A percentile compares a stretch with the other conserved stretches of the same genome.
These are phyloP conservation scores for Lanistes nyassanus DNA, from an alignment of 1,140 invertebrate genomes.

Conservation along the genomic window DNA sequence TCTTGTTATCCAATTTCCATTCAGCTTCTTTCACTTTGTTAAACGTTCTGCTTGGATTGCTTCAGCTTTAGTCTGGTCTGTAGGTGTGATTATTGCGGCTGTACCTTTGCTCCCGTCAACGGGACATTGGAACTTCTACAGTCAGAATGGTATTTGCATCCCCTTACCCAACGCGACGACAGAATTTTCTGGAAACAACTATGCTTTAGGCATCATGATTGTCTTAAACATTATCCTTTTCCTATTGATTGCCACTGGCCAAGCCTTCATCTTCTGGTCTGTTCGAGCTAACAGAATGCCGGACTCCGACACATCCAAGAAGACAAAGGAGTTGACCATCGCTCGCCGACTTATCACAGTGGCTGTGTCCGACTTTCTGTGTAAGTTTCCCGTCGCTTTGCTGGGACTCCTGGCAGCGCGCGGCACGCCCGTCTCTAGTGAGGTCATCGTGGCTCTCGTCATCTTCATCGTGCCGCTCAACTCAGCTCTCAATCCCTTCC, in stretches of 20 bases:
- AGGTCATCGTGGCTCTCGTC: no score
- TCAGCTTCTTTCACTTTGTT: slow-evolving; percentile 26
- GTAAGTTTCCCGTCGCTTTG: no score
- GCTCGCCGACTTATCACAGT: no score
- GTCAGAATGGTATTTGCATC: slow-evolving; percentile 33
- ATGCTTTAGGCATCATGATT: slow-evolving; percentile 33
- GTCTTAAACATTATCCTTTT: slow-evolving; percentile 34
- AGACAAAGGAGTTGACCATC: no score
- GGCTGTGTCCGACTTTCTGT: no score
- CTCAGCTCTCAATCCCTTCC: no score
- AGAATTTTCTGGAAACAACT: slow-evolving; percentile 29
- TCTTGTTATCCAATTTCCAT: slow-evolving; percentile 46
- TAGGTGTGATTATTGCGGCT: slow-evolving; percentile 23
- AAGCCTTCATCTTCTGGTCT: slow-evolving; percentile 37
- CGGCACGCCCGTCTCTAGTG: no score
- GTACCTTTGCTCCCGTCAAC: slow-evolving; percentile 16
- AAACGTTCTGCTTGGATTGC: slow-evolving; percentile 15
- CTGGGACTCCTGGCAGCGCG: no score
- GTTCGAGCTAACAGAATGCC: no score
- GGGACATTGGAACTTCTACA: slow-evolving; percentile 35
- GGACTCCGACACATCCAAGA: slow-evolving; percentile 2
- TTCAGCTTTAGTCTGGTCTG: slow-evolving; percentile 15
- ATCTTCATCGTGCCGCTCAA: no score
- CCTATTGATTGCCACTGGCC: slow-evolving; percentile 31
- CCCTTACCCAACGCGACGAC: slow-evolving; percentile 31